A percentile compares a stretch with the other conserved stretches of the same genome.
Conservation (phyloP, 2,797 vertebrate species). For the Cryptoprocta ferox region DNA sequence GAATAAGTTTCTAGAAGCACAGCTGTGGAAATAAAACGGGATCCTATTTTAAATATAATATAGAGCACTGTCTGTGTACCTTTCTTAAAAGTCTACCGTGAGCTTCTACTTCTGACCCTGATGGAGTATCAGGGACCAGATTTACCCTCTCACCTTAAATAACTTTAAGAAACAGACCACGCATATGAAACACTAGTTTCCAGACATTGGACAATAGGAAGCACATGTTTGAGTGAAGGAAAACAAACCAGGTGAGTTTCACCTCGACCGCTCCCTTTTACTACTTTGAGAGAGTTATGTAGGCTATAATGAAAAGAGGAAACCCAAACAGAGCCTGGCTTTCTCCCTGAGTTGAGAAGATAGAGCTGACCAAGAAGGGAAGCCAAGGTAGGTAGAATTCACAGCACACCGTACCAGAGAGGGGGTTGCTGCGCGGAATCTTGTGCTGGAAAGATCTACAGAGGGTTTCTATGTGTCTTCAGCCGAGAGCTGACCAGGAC, state of each 20-base stretch:
- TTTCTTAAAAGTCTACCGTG: not conserved
- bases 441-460: not conserved
- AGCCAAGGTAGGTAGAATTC: not conserved
- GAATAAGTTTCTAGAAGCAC: not conserved
- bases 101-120: not conserved
- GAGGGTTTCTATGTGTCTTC: not conserved
- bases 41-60: slow-evolving; percentile 37
- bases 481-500: not conserved
- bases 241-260: not conserved
- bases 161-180: not conserved
- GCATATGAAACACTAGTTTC: not conserved
- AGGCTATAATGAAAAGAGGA: not conserved
- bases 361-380: not conserved
- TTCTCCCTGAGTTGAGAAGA: not conserved
- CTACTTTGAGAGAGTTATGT: not conserved
- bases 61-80: not conserved
- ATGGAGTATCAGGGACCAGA: not conserved
- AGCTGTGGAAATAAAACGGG: slow-evolving; percentile 7
- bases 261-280: not conserved
- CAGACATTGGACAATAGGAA: not conserved
- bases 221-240: not conserved
- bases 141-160: not conserved
- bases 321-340: not conserved
- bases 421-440: not conserved
- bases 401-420: not conserved